phyloP scores from a whole-genome alignment of 2,797 vertebrate species.

The Molossus alvarezi region DNA sequence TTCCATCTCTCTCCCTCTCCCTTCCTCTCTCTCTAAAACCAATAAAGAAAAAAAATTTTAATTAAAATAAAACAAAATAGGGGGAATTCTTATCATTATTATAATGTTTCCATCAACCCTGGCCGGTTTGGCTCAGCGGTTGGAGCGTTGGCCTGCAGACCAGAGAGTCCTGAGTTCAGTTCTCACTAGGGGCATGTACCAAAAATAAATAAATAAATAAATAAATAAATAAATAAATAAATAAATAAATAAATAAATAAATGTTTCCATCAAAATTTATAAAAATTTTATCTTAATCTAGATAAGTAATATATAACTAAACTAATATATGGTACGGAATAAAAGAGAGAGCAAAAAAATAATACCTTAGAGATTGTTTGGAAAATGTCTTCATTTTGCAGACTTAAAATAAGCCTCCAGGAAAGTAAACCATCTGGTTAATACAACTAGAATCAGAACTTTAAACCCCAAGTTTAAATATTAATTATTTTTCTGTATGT shows the following conservation, averaged over 20 bases:
- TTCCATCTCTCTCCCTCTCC: too few species aligned
- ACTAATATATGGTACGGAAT: not conserved
- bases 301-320: not conserved
- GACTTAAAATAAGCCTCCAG: not conserved
- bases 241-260: too few species aligned
- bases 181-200: too few species aligned
- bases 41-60: too few species aligned
- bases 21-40: too few species aligned
- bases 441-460: not conserved
- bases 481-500: not conserved
- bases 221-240: too few species aligned
- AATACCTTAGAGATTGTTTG: not conserved
- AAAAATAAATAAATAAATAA: too few species aligned
- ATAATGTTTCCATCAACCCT: too few species aligned
- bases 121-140: too few species aligned
- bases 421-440: not conserved
- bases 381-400: not conserved
- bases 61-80: not conserved
- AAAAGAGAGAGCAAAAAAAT: not conserved
- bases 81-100: not conserved
- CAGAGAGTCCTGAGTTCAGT: too few species aligned
- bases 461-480: not conserved
- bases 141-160: too few species aligned
- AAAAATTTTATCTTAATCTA: not conserved
- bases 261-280: not conserved